Conservation (phyloP, 2,113 vertebrate species). For the Hydrolagus affinis region DNA sequence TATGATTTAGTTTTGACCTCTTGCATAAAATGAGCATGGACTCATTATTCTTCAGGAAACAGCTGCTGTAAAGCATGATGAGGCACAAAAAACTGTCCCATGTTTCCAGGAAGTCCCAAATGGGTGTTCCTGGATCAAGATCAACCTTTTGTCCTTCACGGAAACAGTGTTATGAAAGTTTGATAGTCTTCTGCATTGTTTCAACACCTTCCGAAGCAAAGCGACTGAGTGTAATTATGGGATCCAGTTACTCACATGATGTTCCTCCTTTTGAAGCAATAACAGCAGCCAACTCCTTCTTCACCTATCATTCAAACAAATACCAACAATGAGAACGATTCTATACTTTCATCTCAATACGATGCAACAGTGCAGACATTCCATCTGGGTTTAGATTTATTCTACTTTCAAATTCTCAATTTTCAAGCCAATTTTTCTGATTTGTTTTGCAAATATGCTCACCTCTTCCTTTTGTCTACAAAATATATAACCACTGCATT, state of each 20-base stretch:
- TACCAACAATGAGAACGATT: neutral
- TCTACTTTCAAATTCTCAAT: no score
- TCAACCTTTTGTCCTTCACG: neutral
- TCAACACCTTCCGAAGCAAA: neutral
- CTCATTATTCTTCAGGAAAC: neutral
- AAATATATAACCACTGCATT: no score
- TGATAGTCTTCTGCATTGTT: neutral
- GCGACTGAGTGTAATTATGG: neutral
- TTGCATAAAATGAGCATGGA: neutral
- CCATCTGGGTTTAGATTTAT: no score
- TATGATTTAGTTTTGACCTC: neutral
- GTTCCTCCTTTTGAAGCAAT: constrained; percentile 88
- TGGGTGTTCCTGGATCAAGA: neutral
- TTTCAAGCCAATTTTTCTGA: no score
- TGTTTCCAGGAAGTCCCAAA: neutral
- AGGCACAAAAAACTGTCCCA: neutral
- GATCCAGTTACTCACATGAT: constrained; percentile 67
- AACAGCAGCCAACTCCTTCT: constrained; percentile 83
- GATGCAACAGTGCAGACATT: neutral
- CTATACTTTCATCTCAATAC: neutral
- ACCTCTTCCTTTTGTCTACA: no score
- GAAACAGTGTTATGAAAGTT: neutral
- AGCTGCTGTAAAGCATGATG: neutral
- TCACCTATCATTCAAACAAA: constrained; percentile 61
- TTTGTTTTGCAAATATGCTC: no score